phyloP scores from a whole-genome alignment of 2,888 invertebrate genomes.

The Acleris emargana region DNA sequence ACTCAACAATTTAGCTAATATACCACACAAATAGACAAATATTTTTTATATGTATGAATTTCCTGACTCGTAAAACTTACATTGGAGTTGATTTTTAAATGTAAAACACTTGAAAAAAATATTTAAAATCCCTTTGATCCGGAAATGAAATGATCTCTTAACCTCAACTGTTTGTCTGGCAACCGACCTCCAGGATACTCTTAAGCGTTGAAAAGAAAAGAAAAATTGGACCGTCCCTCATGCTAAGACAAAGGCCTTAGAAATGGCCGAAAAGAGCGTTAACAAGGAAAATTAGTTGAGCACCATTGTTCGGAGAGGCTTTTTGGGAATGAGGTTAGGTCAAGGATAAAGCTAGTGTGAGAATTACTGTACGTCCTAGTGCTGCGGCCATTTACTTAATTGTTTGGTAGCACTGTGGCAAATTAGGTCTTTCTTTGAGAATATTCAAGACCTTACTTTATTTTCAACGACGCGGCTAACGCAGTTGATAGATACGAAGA shows the following conservation, averaged over 20 bases:
- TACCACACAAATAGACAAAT: too few species aligned
- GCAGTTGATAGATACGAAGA: too few species aligned
- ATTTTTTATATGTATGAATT: too few species aligned
- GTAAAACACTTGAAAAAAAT: not conserved
- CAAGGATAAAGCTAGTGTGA: conserved; percentile 16
- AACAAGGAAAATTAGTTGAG: conserved; percentile 48
- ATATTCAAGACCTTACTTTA: too few species aligned
- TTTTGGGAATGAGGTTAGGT: conserved; percentile 20
- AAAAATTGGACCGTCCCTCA: conserved; percentile 33
- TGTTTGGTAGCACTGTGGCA: not conserved
- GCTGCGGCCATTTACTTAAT: not conserved
- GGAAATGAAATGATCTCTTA: not conserved
- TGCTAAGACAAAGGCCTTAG: conserved; percentile 36
- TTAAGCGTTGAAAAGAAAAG: conserved; percentile 33
- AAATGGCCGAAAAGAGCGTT: conserved; percentile 45
- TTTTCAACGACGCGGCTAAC: too few species aligned
- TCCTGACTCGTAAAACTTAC: too few species aligned
- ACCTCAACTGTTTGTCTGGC: conserved; percentile 7
- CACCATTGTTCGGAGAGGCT: conserved; percentile 40
- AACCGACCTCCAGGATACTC: conserved; percentile 9
- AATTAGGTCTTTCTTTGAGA: not conserved
- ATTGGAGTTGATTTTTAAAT: too few species aligned
- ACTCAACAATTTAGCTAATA: too few species aligned
- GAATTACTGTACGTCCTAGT: not conserved
- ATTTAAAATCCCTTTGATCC: not conserved